A percentile compares a stretch with the other conserved stretches of the same genome.
Evolutionary conservation across 2,113 vertebrate species (phyloP).

Genomic region (Solea solea): DNA sequence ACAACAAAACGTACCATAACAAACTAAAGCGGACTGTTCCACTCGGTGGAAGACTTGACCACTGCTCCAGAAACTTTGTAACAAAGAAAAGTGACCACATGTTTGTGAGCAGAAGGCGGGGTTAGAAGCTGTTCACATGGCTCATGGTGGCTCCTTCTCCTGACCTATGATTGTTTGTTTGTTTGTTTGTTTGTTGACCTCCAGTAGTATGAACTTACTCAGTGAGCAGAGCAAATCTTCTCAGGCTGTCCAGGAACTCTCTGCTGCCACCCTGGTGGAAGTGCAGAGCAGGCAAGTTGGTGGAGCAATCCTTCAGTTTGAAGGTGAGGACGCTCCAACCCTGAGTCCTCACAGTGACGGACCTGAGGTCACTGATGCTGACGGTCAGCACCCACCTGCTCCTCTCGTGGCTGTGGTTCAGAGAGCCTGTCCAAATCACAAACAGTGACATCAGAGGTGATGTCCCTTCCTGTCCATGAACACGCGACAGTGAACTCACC

Average conservation of each 20-base stretch:
- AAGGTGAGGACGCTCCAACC: constrained; percentile 92
- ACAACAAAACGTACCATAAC: no score
- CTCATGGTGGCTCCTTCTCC: no score
- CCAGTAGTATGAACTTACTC: constrained; percentile 79
- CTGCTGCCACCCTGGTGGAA: constrained; percentile 94
- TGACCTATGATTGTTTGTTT: no score
- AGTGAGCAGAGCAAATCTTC: constrained; percentile 87
- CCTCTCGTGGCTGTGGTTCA: constrained; percentile 73
- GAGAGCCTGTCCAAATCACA: constrained; percentile 51
- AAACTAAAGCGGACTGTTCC: no score
- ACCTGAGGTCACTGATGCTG: constrained; percentile 88
- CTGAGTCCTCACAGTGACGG: constrained; percentile 89
- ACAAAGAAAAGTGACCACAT: no score
- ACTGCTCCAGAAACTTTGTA: no score
- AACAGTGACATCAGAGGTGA: neutral
- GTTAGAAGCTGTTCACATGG: no score
- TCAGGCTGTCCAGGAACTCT: constrained; percentile 88
- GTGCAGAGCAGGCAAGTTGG: constrained; percentile 88
- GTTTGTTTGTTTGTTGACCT: no score
- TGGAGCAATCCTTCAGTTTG: constrained; percentile 86
- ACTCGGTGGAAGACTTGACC: no score
- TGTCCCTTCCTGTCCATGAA: no score
- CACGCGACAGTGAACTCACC: constrained; percentile 69
- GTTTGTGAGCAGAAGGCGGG: no score
- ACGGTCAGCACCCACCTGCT: constrained; percentile 92